These are phyloP conservation scores for Muscicapa adusta DNA, from an alignment of 2,113 vertebrate genomes.

Conservation along the genomic window DNA sequence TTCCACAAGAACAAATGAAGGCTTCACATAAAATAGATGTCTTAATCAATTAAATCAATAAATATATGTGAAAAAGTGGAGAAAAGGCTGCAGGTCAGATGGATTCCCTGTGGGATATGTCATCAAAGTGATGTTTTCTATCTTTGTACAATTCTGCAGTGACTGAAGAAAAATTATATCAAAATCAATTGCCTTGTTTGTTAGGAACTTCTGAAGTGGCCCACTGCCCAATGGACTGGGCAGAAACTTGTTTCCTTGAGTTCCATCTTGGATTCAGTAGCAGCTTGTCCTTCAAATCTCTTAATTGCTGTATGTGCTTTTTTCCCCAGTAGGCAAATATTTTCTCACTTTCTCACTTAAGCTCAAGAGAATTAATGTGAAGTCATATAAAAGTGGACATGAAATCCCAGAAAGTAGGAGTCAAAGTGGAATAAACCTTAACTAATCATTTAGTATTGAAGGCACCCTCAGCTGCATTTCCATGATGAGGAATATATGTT, in stretches of 20 bases:
- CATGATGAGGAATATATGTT: neutral
- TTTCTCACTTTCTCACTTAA: neutral
- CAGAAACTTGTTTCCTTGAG: neutral
- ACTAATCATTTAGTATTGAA: neutral
- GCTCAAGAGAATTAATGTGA: neutral
- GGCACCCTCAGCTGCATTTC: neutral
- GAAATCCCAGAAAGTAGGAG: neutral
- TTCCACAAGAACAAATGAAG: constrained; percentile 56
- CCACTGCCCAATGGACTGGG: neutral
- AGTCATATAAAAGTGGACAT: neutral
- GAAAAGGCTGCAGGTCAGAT: constrained; percentile 44
- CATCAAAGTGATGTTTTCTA: constrained; percentile 2
- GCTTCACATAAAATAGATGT: constrained; percentile 55
- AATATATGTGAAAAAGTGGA: constrained; percentile 42
- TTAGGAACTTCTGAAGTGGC: neutral
- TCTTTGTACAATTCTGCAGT: neutral
- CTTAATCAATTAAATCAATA: constrained; percentile 67
- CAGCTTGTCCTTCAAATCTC: neutral
- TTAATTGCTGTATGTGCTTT: neutral
- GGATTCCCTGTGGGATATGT: neutral
- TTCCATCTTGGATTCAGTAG: neutral
- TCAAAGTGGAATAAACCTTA: neutral
- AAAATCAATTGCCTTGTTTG: neutral
- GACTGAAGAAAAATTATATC: neutral
- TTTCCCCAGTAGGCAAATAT: neutral